Evolutionary conservation across 37 sponge, comb jelly and placozoan genomes (phyloP).

Genomic region (Aphrocallistes beatrix): DNA sequence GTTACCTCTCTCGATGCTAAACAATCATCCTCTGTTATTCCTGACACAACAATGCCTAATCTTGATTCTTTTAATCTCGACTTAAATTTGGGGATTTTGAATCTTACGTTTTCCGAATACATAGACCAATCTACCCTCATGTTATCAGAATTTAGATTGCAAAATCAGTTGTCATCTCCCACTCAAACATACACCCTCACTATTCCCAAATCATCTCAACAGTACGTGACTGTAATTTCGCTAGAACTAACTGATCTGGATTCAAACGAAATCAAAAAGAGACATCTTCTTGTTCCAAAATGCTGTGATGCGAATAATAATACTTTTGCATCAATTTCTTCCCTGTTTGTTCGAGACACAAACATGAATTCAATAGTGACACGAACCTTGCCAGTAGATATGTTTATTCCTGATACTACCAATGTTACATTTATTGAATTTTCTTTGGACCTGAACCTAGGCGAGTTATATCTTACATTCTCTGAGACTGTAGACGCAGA

Average conservation of each 20-base stretch:
- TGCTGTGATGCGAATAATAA: background rate
- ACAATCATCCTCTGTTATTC: slow-evolving; percentile 23
- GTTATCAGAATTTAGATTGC: slow-evolving; percentile 24
- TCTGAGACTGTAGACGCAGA: slow-evolving; percentile 59
- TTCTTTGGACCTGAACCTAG: slow-evolving; percentile 45
- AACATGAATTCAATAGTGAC: background rate
- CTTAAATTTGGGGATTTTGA: slow-evolving; percentile 41
- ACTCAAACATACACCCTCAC: slow-evolving; percentile 18
- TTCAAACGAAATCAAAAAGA: slow-evolving; percentile 44
- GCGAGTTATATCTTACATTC: slow-evolving; percentile 42
- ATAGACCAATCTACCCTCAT: slow-evolving; percentile 21
- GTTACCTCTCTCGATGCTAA: slow-evolving; percentile 30
- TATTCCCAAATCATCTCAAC: background rate
- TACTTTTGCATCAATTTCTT: background rate
- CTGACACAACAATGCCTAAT: slow-evolving; percentile 50
- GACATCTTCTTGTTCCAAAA: slow-evolving; percentile 28
- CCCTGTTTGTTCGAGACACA: background rate
- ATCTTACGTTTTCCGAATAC: slow-evolving; percentile 62
- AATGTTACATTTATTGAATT: slow-evolving; percentile 38
- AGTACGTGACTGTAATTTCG: background rate
- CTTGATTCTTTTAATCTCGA: slow-evolving; percentile 58
- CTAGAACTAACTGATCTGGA: slow-evolving; percentile 21
- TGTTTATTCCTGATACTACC: background rate
- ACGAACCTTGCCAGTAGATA: background rate
- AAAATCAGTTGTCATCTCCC: slow-evolving; percentile 4